Base-by-base conservation (phyloP, 2,797 vertebrate species). In the Limnodromus scolopaceus region DNA sequence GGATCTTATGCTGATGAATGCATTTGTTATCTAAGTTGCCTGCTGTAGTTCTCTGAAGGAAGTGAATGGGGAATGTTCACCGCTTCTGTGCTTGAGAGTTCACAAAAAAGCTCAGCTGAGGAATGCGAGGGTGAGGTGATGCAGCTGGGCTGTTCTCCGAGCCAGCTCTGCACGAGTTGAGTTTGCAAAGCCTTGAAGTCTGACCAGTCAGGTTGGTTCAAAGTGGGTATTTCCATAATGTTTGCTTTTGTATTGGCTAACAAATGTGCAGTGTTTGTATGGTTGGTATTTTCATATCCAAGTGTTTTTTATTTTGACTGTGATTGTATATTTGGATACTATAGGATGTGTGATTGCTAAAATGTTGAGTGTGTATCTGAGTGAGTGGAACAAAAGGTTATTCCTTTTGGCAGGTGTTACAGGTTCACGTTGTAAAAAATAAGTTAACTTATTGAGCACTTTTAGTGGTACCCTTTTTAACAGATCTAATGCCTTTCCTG, bases 401-500 rank as follows among this genome's bases (percentile, higher is more conserved):
- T 83, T 97, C 92, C 75, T 96, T 98, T 96, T 95, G 95, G 96
- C 88, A 94, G 74, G 76, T 93, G 96, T 97, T 95, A 88, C 92
- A 95, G 71, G 96, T 98, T 97, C 97, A 91, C 69, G 19, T 98
- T 98, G 92, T 98, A 97, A 97, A 97, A 96, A 96, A 97, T 98
- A 97, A 98, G 97, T 98, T 98, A 98, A 98, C 98, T 98, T 98
- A 98, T 97, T 98, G 98, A 99, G 99, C 99, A 99, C 99, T 99
- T 99, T 99, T 98, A 98, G 97, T 97, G 96, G 92, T 97, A 97
- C 97, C 95, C 95, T 96, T 98, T 96, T 96, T 90, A 97, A 98
- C 96, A 98, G 97, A 98, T 97, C 97, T 98, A 96, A 98, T 98
- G 98, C 98, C 98, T 99, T 98, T 98, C 95, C 97, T 97, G 81